Evolutionary conservation across 2,797 vertebrate species (phyloP).

Genomic region (Dallia pectoralis): DNA sequence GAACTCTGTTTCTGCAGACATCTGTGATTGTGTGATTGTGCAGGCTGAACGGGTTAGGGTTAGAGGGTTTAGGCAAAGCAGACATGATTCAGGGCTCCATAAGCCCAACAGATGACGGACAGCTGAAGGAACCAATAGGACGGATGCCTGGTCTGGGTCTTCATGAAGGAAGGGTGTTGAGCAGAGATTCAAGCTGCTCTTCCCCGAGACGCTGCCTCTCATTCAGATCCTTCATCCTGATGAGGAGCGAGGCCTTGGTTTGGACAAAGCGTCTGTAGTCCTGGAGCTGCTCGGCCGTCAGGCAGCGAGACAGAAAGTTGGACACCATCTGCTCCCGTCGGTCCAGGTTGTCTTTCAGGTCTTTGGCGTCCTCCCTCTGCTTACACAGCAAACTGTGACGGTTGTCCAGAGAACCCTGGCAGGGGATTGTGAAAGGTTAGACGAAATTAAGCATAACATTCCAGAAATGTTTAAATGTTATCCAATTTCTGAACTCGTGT

Average conservation of each 20-base stretch:
- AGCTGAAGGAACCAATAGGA: background rate
- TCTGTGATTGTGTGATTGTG: constrained; percentile 19
- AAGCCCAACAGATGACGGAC: constrained; percentile 2
- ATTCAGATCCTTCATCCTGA: constrained; percentile 89
- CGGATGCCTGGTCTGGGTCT: background rate
- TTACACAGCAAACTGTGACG: constrained; percentile 83
- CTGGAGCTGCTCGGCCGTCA: constrained; percentile 78
- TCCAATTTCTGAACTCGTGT: background rate
- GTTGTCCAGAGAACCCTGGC: constrained; percentile 85
- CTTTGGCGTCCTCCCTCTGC: constrained; percentile 90
- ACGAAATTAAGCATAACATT: background rate
- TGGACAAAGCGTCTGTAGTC: constrained; percentile 83
- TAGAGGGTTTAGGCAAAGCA: background rate
- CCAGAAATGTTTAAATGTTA: background rate
- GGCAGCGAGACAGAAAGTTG: constrained; percentile 80
- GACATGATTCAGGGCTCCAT: constrained; percentile 4
- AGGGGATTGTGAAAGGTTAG: background rate
- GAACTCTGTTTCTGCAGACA: constrained; percentile 4
- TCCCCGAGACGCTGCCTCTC: constrained; percentile 83
- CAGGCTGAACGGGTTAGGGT: constrained; percentile 18
- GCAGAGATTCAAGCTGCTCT: constrained; percentile 84
- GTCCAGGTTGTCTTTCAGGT: constrained; percentile 92
- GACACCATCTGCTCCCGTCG: constrained; percentile 85
- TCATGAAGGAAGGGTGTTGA: constrained; percentile 54
- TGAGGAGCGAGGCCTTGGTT: constrained; percentile 85